Evolutionary conservation across 1,140 invertebrate genomes (phyloP).

Genomic region (Sycophaga agraensis): DNA sequence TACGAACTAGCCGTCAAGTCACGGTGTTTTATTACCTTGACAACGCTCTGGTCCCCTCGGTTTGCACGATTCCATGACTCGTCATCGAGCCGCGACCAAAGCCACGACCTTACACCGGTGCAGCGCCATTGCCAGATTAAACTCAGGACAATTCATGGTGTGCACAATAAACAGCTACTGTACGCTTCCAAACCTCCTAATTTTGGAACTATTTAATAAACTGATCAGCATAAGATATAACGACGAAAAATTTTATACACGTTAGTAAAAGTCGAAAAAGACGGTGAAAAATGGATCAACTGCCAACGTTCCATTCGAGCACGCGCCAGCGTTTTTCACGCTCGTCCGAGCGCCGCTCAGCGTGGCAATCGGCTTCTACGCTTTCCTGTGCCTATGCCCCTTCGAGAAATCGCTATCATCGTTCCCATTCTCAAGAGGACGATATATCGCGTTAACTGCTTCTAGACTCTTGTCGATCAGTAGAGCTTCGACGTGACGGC

Average conservation of each 20-base stretch:
- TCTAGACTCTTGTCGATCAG: slow-evolving; percentile 17
- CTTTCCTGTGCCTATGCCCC: background rate
- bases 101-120: too few species aligned
- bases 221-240: background rate
- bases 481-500: too few species aligned
- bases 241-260: slow-evolving; percentile 2
- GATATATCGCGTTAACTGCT: slow-evolving; percentile 22
- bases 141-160: too few species aligned
- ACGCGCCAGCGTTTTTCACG: background rate
- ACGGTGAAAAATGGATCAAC: slow-evolving; percentile 23
- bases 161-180: slow-evolving; percentile 43
- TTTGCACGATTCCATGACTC: too few species aligned
- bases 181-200: slow-evolving; percentile 40
- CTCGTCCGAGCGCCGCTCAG: too few species aligned
- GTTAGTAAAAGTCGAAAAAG: background rate
- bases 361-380: too few species aligned
- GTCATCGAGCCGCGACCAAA: too few species aligned
- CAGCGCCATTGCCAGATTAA: too few species aligned
- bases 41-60: too few species aligned
- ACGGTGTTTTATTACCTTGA: too few species aligned
- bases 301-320: too few species aligned
- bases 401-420: slow-evolving; percentile 14
- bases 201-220: slow-evolving; percentile 11
- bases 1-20: too few species aligned
- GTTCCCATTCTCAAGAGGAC: slow-evolving; percentile 17